Evolutionary conservation across 1,140 invertebrate species (phyloP).

Genomic region (Colletes gigas): DNA sequence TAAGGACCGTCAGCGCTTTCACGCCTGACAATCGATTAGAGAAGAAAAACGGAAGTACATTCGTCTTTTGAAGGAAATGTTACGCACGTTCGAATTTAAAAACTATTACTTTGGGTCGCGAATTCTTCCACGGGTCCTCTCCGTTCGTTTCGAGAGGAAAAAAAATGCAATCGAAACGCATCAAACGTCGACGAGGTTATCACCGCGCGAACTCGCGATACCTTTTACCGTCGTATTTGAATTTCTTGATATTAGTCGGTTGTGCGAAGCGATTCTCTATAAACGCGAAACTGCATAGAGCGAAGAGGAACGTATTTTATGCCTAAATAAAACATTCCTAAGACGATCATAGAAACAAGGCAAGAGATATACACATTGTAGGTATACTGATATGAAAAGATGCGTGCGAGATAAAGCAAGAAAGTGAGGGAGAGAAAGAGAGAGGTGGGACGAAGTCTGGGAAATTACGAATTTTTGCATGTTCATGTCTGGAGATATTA

Average conservation of each 20-base stretch:
- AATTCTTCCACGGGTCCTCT: constrained; percentile 33
- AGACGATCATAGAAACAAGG: constrained; percentile 53
- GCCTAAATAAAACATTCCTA: constrained; percentile 63
- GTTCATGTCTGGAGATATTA: background rate
- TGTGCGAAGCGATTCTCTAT: constrained; percentile 23
- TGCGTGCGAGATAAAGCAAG: constrained; percentile 41
- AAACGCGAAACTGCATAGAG: constrained; percentile 8
- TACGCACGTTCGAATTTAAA: constrained; percentile 35
- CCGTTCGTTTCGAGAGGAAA: constrained; percentile 66
- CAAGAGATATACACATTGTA: constrained; percentile 48
- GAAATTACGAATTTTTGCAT: constrained; percentile 25
- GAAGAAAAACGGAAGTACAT: constrained; percentile 23
- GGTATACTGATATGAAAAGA: constrained; percentile 47
- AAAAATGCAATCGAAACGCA: constrained; percentile 33
- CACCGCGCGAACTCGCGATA: background rate
- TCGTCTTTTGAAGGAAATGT: constrained; percentile 18
- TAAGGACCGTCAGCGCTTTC: constrained; percentile 40
- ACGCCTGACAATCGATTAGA: constrained; percentile 19
- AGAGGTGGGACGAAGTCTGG: constrained; percentile 8
- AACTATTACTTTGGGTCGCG: constrained; percentile 6
- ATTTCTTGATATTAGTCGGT: constrained; percentile 47
- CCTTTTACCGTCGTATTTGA: constrained; percentile 23
- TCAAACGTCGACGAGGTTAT: constrained; percentile 45
- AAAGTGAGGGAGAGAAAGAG: constrained; percentile 49
- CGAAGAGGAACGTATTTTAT: constrained; percentile 54